phyloP scores from a whole-genome alignment of 2,888 invertebrate genomes.

The Aplocera efformata region DNA sequence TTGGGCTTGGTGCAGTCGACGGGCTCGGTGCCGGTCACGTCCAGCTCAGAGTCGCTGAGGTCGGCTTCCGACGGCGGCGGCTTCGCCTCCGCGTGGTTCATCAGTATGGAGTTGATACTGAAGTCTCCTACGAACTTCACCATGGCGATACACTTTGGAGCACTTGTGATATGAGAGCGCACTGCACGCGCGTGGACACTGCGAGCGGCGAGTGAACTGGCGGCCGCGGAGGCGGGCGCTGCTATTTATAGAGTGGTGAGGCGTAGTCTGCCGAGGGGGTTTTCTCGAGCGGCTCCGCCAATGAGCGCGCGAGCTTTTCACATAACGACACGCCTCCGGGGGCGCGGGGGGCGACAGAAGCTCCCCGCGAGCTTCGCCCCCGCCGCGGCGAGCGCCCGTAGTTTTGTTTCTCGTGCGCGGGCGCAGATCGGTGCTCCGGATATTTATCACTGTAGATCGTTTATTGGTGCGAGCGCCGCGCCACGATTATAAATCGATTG shows the following conservation, averaged over 20 bases:
- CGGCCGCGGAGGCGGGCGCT: conserved; percentile 66
- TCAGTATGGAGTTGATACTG: conserved; percentile 89
- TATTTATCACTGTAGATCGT: conserved; percentile 40
- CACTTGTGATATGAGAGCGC: conserved; percentile 28
- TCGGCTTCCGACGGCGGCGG: conserved; percentile 69
- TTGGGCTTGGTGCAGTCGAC: conserved; percentile 84
- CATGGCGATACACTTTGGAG: conserved; percentile 61
- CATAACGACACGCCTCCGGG: conserved; percentile 54
- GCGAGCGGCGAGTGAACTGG: conserved; percentile 67
- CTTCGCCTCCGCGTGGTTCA: conserved; percentile 71
- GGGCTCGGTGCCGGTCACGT: conserved; percentile 88
- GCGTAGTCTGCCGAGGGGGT: conserved; percentile 54
- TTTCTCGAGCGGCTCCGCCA: conserved; percentile 42
- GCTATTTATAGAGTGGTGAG: conserved; percentile 52
- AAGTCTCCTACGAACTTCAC: conserved; percentile 85
- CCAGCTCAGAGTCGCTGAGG: conserved; percentile 85
- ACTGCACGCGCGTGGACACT: conserved; percentile 55
- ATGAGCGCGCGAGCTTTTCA: conserved; percentile 60
- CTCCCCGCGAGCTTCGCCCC: conserved; percentile 27
- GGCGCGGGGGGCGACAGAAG: conserved; percentile 35
- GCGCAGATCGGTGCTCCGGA: conserved; percentile 30
- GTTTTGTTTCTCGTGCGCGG: conserved; percentile 33
- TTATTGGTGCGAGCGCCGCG: conserved; percentile 42
- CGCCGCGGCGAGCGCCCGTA: conserved; percentile 22
- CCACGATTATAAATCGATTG: conserved; percentile 48